Evolutionary conservation across 2,113 vertebrate species (phyloP).

Genomic region (Microtus montanus): DNA sequence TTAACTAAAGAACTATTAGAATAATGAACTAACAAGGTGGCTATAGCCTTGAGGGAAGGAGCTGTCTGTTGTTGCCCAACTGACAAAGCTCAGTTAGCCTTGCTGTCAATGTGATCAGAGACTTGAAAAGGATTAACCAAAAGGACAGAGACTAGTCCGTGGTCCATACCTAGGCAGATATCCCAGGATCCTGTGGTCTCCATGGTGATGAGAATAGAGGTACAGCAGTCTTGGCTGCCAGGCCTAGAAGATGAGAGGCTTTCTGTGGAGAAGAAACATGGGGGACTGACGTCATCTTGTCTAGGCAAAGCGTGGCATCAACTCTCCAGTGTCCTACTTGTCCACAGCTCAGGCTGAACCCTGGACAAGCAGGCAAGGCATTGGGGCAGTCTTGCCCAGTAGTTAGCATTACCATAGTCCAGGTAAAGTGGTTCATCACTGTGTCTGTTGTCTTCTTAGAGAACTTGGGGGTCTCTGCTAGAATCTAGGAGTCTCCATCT

Average conservation of each 20-base stretch:
- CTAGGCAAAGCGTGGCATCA: neutral
- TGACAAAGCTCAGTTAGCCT: neutral
- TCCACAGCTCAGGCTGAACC: neutral
- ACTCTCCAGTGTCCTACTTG: neutral
- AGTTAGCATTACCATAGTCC: no score
- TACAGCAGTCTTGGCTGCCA: neutral
- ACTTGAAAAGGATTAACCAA: neutral
- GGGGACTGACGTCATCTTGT: neutral
- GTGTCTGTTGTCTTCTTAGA: neutral
- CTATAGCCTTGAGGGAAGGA: neutral
- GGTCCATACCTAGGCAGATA: neutral
- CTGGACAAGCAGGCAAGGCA: neutral
- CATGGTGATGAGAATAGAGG: neutral
- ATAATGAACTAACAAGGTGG: neutral
- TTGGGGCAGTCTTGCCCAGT: neutral
- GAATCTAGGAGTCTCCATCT: neutral
- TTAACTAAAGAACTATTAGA: no score
- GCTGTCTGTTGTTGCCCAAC: neutral
- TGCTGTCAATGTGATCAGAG: neutral
- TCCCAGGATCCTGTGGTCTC: neutral
- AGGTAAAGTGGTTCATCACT: neutral
- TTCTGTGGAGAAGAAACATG: neutral
- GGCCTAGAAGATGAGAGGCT: neutral
- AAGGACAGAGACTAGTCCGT: neutral
- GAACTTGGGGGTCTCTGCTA: neutral